Evolutionary conservation across 2,113 vertebrate species (phyloP).

Genomic region (Steatornis caripensis): DNA sequence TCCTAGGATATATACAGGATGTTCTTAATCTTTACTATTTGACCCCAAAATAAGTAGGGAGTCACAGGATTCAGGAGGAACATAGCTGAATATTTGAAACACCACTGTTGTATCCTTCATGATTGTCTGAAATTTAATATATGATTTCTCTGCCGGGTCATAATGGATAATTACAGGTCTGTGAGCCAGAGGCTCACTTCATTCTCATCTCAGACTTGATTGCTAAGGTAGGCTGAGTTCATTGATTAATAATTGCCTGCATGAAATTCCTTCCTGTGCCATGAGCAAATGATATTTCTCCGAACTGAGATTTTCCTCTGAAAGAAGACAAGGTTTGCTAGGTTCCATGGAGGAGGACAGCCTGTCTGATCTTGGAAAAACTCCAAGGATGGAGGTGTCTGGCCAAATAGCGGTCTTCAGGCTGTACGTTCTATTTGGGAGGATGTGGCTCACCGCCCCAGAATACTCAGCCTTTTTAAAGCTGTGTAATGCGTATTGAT

Average conservation of each 20-base stretch:
- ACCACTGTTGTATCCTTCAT: background rate
- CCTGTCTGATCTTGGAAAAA: background rate
- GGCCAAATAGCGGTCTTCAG: background rate
- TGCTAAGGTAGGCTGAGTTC: background rate
- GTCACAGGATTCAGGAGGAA: background rate
- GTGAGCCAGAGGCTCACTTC: background rate
- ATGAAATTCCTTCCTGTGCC: background rate
- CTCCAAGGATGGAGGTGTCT: background rate
- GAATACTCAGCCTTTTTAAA: background rate
- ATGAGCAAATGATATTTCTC: background rate
- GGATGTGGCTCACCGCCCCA: background rate
- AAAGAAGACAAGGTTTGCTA: background rate
- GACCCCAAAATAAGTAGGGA: background rate
- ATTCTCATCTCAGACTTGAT: background rate
- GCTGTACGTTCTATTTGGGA: background rate
- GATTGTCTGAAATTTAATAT: background rate
- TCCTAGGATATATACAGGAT: background rate
- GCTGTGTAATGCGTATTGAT: constrained; percentile 11
- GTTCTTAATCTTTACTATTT: background rate
- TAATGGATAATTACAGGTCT: background rate
- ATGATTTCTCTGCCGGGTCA: background rate
- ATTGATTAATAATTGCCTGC: background rate
- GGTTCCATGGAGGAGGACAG: background rate
- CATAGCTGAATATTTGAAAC: background rate
- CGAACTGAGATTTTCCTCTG: background rate